Base-by-base conservation (phyloP, 2,888 invertebrate genomes). In the Galerucella calmariensis region DNA sequence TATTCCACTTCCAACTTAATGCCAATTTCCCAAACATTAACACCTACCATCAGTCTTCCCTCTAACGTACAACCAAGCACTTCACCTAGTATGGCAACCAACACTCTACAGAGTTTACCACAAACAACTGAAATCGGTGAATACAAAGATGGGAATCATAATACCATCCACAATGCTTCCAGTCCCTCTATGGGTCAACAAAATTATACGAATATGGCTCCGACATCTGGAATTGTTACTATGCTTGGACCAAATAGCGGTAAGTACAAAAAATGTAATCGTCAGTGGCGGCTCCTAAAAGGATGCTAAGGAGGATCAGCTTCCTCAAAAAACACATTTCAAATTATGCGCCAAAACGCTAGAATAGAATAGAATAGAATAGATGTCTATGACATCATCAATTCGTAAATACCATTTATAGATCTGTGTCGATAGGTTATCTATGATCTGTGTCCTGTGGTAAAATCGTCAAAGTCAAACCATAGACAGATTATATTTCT, bases 11-110 rank as follows among this genome's bases (percentile, higher is more conserved):
- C 85, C 27, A 87, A 88, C 75, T 78, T 88, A 44, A 84, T 89
- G 76, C 85, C 88, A 8, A 81, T 88, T 0, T 81, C 87, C 1
- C 92, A 92, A 81, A 67, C 67, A 2, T 27, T 72, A 61, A 62
- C 75, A 9, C 72, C 72, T 16, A 65, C 73, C 48, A 72, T 72
- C 12, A 72, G 66, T 16, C 48, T 71, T n/a, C 27, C 71, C 5
- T 48, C 66, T 6, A 71, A 71, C 16, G 79, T 87, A 8, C 84
- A 86, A 11, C 82, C 87, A 0, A 83, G 80, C 84, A 91, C 85
- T 88, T 91, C 81, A 82, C 92, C 84, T 4, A 73, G 69, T 88
- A 90, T 85, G 89, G 90, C 74, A 88, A 91, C 78, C 59, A 78
- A 72, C 58, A 76, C 76, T 56, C 70, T 76, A 14, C 84, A 91